Base-by-base conservation (phyloP, 1,140 invertebrate genomes). In the Lucilia sericata region DNA sequence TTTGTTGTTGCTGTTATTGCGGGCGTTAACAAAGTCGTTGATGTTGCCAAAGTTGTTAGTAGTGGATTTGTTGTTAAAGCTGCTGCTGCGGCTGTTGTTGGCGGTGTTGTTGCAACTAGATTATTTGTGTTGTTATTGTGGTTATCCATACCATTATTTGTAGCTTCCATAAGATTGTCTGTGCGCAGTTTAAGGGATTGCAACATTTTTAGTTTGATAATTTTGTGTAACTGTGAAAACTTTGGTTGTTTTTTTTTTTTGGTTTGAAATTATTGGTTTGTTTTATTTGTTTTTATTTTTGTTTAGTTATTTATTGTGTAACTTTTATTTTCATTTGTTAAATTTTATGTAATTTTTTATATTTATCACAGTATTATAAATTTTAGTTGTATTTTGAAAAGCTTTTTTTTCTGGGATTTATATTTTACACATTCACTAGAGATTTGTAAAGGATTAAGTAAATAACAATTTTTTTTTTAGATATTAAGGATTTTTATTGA, bases 141-240 rank as follows among this genome's bases (percentile, higher is more conserved):
- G 65, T n/a, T 70, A 70, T 70, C 65, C 65, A 70, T n/a, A 70
- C 65, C 74, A 74, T 47, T 82, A 84, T 83, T 84, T 82, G 65
- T 70, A 21, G 85, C 42, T 86, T 86, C 88, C 85, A 85, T 89
- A 81, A 90, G 87, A 88, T 88, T 88, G 86, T 89, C 88, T 85
- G 88, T 86, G 80, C 87, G 87, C 87, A 90, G 85, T 88, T 90
- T 89, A 87, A 90, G 86, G 85, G 89, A 90, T 88, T 90, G 89
- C 89, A 90, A 88, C 89, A 90, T 90, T 49, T 49, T 80, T 51
- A 51, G 19, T 80, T 80, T 42, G 5, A 5, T 42, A 3, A 21
- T 80, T 80, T 49, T 80, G 19, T 80, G 7, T 21, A 17, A 21
- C 49, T 13, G 10, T 83, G 84, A 86, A 84, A 51, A 82, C 85